Evolutionary conservation across 2,113 vertebrate genomes (phyloP), one percentile per base, ranked within the genome.

Genomic region (Calonectris borealis): DNA sequence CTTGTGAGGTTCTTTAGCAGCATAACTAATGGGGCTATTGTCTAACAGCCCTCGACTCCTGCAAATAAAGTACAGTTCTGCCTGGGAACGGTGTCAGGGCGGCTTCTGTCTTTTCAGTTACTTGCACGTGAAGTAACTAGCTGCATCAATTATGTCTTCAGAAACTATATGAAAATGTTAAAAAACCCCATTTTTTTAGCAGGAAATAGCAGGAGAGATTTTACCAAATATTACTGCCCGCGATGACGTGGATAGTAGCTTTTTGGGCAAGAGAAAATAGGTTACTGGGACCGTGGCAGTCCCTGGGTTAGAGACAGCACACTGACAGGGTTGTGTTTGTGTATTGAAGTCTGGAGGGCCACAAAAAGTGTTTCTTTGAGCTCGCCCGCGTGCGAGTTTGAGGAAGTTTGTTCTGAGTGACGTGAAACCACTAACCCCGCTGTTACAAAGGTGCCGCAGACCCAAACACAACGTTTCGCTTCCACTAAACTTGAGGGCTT

Each of bases 1-100:
- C 90, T 93, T 73, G 84, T 57, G 86, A 86, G 96, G 91, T 92
- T 96, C 94, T 81, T 91, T 9, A 69, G 89, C 96, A 46, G 91
- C 92, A 78, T 62, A 73, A 72, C 89, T 93, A 84, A 95, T 88
- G 46, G 92, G 52, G 62, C 66, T 32, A 83, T 96, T 96, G 90
- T 95, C 66, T 94, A 29, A 19, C 83, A 62, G 90, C 78, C 76
- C 77, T 66, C 79, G 60, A 79, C 84, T 89, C 78, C 62, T 48
- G 81, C 91, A 60, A 93, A 55, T 26, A 44, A 72, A 55, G 54
- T 72, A 4, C 62, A 19, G 70, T 27, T 79, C 82, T 83, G 71
- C 79, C 77, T 80, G 96, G 70, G 83, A 93, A 61, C 49, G 15
- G 77, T 57, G 69, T 40, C 89, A 34, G 72, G 69, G 51, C 18